Percentiles rank a stretch among this genome's conserved stretches.
Conservation (phyloP, 2,797 vertebrate species). For the Ctenopoma kingsleyae region DNA sequence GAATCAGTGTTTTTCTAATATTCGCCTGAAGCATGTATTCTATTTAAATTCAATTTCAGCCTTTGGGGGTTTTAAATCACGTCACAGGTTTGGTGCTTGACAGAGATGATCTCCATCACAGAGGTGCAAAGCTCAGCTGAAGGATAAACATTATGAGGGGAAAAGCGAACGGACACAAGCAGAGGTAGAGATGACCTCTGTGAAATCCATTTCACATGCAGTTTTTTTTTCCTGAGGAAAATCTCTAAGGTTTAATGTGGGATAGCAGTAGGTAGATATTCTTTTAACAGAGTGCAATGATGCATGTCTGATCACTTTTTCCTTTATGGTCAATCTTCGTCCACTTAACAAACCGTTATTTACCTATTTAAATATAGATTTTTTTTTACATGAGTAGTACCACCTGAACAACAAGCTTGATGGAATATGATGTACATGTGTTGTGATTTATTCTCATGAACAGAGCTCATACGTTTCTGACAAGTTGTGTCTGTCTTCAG, state of each 20-base stretch:
- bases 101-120: slow-evolving; percentile 29
- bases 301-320: slow-evolving; percentile 13
- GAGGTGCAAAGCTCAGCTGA: slow-evolving; percentile 35
- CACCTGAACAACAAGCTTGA: slow-evolving; percentile 36
- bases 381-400: neutral
- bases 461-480: slow-evolving; percentile 44
- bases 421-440: slow-evolving; percentile 14
- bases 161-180: slow-evolving; percentile 43
- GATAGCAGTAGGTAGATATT: slow-evolving; percentile 55
- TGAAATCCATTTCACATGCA: slow-evolving; percentile 48
- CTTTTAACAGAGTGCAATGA: slow-evolving; percentile 45
- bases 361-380: neutral
- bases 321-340: slow-evolving; percentile 7
- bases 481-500: slow-evolving; percentile 43
- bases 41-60: slow-evolving; percentile 66
- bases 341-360: slow-evolving; percentile 9
- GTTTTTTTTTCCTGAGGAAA: slow-evolving; percentile 10
- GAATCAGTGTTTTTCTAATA: slow-evolving; percentile 67
- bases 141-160: slow-evolving; percentile 44
- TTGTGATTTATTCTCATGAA: slow-evolving; percentile 34
- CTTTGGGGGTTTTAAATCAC: slow-evolving; percentile 46
- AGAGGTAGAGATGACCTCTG: slow-evolving; percentile 51
- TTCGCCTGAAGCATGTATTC: slow-evolving; percentile 54
- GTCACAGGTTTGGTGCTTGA: slow-evolving; percentile 40
- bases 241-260: slow-evolving; percentile 46